A percentile compares a stretch with the other conserved stretches of the same genome.
These are phyloP conservation scores for Heliconius cydno DNA, from an alignment of 2,888 invertebrate species.

Conservation along the genomic window DNA sequence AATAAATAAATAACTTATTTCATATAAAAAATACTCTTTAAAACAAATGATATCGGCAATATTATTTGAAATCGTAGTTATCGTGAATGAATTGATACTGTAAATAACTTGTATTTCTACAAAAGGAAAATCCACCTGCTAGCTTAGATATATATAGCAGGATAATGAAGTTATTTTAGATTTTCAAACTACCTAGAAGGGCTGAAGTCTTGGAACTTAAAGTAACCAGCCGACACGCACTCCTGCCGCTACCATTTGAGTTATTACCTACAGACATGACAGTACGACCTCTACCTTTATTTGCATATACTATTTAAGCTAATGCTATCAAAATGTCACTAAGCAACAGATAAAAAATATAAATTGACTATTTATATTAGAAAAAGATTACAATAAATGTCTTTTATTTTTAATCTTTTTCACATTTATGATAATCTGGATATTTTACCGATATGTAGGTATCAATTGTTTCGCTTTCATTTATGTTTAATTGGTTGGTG, in stretches of 20 bases:
- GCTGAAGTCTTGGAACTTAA: constrained; percentile 49
- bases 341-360: background rate
- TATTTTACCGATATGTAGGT: too few species aligned
- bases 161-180: constrained; percentile 1
- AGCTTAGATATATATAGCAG: background rate
- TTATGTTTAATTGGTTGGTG: background rate
- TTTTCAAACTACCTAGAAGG: background rate
- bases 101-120: background rate
- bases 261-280: constrained; percentile 70
- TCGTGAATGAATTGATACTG: background rate
- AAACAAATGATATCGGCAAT: too few species aligned
- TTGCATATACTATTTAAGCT: constrained; percentile 39
- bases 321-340: constrained; percentile 13
- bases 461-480: background rate
- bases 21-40: too few species aligned
- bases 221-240: constrained; percentile 63
- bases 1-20: too few species aligned
- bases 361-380: background rate
- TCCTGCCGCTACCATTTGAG: constrained; percentile 65
- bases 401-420: too few species aligned
- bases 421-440: too few species aligned
- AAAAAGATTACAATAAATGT: background rate
- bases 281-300: constrained; percentile 45
- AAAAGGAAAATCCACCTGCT: background rate
- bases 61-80: background rate